Percentiles rank a stretch among this genome's conserved stretches.
Conservation (phyloP, 2,888 invertebrate genomes). For the Heliconius charithonia region DNA sequence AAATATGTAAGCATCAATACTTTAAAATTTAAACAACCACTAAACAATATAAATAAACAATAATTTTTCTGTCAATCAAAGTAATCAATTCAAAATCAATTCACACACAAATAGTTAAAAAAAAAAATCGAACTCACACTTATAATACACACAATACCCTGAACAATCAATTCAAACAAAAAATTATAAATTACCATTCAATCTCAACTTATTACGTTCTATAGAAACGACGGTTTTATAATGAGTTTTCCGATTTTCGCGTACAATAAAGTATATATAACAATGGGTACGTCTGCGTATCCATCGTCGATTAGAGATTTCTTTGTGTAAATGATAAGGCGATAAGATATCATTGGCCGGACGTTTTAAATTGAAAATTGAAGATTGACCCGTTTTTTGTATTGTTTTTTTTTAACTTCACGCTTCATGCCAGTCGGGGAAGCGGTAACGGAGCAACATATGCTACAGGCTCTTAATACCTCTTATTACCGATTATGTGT, state of each 20-base stretch:
- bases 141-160: not conserved
- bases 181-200: slow-evolving; percentile 6
- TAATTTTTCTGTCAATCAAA: too few species aligned
- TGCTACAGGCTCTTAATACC: not conserved
- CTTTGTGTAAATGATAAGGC: slow-evolving; percentile 56
- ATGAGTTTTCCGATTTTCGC: slow-evolving; percentile 46
- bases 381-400: slow-evolving; percentile 44
- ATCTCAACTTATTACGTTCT: slow-evolving; percentile 31
- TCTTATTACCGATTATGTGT: not conserved
- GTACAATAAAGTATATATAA: slow-evolving; percentile 49
- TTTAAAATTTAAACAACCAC: too few species aligned
- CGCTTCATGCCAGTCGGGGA: not conserved
- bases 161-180: not conserved
- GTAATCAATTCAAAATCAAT: not conserved
- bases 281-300: slow-evolving; percentile 62
- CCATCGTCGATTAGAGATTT: slow-evolving; percentile 63
- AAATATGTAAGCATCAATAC: too few species aligned
- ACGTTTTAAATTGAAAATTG: slow-evolving; percentile 41
- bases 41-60: too few species aligned
- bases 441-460: not conserved
- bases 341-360: slow-evolving; percentile 46
- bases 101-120: not conserved
- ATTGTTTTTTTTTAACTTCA: not conserved
- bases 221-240: slow-evolving; percentile 45
- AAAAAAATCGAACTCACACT: not conserved